Conservation (phyloP, 2,113 vertebrate genomes). For the Amphiprion ocellaris region DNA sequence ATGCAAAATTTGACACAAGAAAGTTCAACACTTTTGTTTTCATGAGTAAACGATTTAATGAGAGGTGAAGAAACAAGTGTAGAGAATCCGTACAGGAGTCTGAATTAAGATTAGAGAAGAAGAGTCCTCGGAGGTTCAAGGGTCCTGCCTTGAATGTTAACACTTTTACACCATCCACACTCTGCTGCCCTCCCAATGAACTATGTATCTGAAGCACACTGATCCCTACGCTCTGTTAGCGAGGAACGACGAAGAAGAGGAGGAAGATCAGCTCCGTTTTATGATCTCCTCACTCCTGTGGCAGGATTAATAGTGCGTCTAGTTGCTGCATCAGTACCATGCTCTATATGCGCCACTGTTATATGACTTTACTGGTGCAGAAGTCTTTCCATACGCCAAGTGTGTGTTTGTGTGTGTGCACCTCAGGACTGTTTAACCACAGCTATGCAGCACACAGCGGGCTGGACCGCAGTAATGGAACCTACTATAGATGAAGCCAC, state of each 20-base stretch:
- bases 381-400: background rate
- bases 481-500: constrained; percentile 68
- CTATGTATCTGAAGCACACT: constrained; percentile 54
- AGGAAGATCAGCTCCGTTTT: no score
- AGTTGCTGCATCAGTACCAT: no score
- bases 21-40: no score
- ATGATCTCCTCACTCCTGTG: no score
- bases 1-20: no score
- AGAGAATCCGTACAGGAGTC: background rate
- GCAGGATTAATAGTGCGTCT: no score
- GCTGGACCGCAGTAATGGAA: constrained; percentile 68
- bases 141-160: constrained; percentile 70
- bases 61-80: no score
- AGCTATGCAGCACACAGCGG: constrained; percentile 65
- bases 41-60: no score
- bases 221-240: background rate
- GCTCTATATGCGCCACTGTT: no score
- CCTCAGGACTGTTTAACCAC: constrained; percentile 63
- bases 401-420: constrained; percentile 14
- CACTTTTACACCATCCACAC: constrained; percentile 26
- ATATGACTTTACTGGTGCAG: no score
- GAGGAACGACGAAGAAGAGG: no score
- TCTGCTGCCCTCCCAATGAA: constrained; percentile 58
- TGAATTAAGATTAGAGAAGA: constrained; percentile 13
- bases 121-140: constrained; percentile 47